phyloP scores from a whole-genome alignment of 2,797 vertebrate species.

The Babyrousa celebensis region DNA sequence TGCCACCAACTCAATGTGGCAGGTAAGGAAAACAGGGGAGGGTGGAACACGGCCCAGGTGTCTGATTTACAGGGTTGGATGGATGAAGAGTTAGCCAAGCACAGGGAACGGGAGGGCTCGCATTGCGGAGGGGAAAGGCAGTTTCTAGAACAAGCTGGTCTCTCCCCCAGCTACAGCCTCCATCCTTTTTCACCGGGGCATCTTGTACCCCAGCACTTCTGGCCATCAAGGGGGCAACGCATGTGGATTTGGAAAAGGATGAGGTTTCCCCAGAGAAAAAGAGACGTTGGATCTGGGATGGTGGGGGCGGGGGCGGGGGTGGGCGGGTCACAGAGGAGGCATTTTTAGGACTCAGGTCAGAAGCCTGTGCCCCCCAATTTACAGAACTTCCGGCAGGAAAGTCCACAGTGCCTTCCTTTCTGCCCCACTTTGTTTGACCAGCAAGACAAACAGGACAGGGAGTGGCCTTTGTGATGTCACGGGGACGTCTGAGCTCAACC shows the following conservation, averaged over 20 bases:
- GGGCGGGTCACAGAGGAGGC: neutral
- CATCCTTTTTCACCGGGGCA: neutral
- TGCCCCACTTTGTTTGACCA: conserved; percentile 41
- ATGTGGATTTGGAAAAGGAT: neutral
- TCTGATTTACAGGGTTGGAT: neutral
- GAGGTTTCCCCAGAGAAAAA: neutral
- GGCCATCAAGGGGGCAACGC: neutral
- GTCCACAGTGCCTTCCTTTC: neutral
- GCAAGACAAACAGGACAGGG: conserved; percentile 62
- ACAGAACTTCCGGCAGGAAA: accelerated
- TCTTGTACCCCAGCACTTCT: neutral
- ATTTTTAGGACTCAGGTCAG: neutral
- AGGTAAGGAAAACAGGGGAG: neutral
- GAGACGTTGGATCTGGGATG: neutral
- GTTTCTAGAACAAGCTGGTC: neutral
- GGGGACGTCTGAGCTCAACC: neutral
- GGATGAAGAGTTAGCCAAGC: neutral
- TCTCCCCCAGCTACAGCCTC: neutral
- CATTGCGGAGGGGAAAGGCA: too few relatives aligned
- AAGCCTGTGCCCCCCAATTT: neutral
- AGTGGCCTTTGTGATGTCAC: neutral
- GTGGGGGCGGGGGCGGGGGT: neutral
- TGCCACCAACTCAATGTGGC: neutral
- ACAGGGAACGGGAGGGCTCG: neutral
- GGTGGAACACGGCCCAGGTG: neutral